A percentile compares a stretch with the other conserved stretches of the same genome.
These are phyloP conservation scores for Pachyrhynchus sulphureomaculatus DNA, from an alignment of 1,140 invertebrate species.

Conservation along the genomic window DNA sequence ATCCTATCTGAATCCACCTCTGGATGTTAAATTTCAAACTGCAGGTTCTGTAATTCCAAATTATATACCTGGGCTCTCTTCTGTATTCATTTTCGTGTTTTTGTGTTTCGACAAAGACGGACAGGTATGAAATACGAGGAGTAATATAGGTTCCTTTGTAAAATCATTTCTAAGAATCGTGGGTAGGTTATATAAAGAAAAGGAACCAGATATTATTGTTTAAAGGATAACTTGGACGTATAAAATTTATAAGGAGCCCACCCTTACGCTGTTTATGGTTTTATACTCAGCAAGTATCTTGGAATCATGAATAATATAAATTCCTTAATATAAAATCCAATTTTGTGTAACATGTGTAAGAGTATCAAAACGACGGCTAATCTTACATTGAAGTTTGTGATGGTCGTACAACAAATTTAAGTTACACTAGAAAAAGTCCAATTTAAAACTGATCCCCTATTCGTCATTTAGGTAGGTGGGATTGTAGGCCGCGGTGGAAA, in stretches of 20 bases:
- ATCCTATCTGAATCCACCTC: too few species aligned
- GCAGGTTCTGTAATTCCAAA: conserved; percentile 1
- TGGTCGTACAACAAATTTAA: too few species aligned
- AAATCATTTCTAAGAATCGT: conserved; percentile 12
- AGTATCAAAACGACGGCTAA: too few species aligned
- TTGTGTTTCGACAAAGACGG: conserved; percentile 10
- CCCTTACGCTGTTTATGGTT: background rate
- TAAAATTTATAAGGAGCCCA: conserved; percentile 3
- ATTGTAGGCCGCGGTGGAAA: too few species aligned
- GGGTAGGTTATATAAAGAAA: background rate
- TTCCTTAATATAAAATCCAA: too few species aligned
- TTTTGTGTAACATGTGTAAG: too few species aligned
- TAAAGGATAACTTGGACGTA: background rate
- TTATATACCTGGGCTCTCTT: background rate
- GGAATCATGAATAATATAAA: too few species aligned
- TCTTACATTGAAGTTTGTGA: too few species aligned
- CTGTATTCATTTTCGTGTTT: conserved; percentile 13
- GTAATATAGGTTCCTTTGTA: conserved; percentile 18
- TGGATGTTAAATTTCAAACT: background rate
- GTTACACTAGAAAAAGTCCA: too few species aligned
- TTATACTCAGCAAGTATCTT: too few species aligned
- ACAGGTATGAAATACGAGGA: conserved; percentile 17
- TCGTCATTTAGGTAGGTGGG: too few species aligned
- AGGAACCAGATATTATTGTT: conserved; percentile 2
- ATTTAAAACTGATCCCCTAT: too few species aligned